These are phyloP conservation scores for Lasioglossum figueresi DNA, from an alignment of 2,888 invertebrate genomes.

Conservation along the genomic window DNA sequence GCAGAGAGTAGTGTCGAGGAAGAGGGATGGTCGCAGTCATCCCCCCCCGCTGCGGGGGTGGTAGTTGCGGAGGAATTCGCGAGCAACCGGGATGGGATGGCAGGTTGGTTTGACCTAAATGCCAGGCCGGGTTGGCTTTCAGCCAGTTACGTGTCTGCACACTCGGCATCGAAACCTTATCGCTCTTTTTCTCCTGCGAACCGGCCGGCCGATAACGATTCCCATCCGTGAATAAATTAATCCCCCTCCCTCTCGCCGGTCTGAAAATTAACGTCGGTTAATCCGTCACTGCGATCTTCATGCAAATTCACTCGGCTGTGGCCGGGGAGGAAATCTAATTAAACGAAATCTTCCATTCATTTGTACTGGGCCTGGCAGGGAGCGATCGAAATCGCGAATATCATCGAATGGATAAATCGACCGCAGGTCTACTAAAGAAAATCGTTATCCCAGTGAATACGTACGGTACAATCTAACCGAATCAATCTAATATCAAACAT, in stretches of 20 bases:
- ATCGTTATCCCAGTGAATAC: not conserved
- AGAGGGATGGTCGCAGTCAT: not conserved
- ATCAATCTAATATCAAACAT: not conserved
- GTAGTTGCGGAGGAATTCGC: slow-evolving; percentile 27
- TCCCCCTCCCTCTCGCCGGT: not conserved
- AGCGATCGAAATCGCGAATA: not conserved
- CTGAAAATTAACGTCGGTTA: not conserved
- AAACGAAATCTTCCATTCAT: not conserved
- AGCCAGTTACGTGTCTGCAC: slow-evolving; percentile 78
- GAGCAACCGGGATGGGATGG: slow-evolving; percentile 24
- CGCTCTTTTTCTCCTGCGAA: slow-evolving; percentile 2
- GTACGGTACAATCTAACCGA: not conserved
- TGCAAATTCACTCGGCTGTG: not conserved
- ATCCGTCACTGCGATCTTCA: slow-evolving; percentile 4
- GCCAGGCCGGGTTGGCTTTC: slow-evolving; percentile 74
- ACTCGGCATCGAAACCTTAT: slow-evolving; percentile 33
- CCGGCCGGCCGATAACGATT: not conserved
- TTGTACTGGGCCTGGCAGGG: not conserved
- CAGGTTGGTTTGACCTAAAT: slow-evolving; percentile 77
- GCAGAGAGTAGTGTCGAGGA: not conserved
- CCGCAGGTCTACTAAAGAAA: not conserved
- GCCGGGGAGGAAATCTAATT: not conserved
- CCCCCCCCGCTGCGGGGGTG: not conserved
- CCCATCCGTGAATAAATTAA: slow-evolving; percentile 13
- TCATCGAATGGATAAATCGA: not conserved